Conservation (phyloP, 2,888 invertebrate genomes). For the Drosophila sordidula region DNA sequence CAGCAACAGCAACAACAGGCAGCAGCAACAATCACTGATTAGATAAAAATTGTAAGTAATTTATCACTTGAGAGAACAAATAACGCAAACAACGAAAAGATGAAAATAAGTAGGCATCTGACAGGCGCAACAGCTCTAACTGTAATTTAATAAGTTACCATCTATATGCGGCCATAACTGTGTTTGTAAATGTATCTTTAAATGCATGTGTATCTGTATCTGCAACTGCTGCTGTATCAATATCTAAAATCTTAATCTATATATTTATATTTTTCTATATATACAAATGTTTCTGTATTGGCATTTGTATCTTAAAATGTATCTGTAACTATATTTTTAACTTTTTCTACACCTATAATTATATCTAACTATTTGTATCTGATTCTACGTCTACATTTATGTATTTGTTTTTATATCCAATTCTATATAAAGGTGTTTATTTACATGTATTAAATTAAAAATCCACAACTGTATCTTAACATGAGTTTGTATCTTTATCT, state of each 20-base stretch:
- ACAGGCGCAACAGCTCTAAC: slow-evolving; percentile 6
- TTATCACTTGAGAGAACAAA: slow-evolving; percentile 54
- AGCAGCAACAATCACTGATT: slow-evolving; percentile 44
- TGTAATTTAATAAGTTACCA: slow-evolving; percentile 20
- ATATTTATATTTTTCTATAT: neutral
- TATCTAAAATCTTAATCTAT: too few relatives aligned
- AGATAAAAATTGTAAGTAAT: slow-evolving; percentile 66
- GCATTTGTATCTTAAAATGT: too few relatives aligned
- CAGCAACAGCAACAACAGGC: slow-evolving; percentile 11
- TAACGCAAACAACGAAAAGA: slow-evolving; percentile 16
- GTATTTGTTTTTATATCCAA: neutral
- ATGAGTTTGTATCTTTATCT: too few relatives aligned
- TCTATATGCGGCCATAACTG: slow-evolving; percentile 10
- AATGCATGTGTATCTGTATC: neutral
- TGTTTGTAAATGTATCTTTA: slow-evolving; percentile 4
- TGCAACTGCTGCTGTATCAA: neutral
- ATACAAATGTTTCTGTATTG: neutral
- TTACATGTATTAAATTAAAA: too few relatives aligned
- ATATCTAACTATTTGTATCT: too few relatives aligned
- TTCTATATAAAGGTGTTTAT: too few relatives aligned
- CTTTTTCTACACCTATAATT: too few relatives aligned
- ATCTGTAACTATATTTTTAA: too few relatives aligned
- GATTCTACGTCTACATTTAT: too few relatives aligned
- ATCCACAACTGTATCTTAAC: too few relatives aligned
- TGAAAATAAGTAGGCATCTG: neutral